Evolutionary conservation across 2,888 invertebrate species (phyloP), one percentile per base, ranked within the genome.

Genomic region (Drosophila neotestacea): DNA sequence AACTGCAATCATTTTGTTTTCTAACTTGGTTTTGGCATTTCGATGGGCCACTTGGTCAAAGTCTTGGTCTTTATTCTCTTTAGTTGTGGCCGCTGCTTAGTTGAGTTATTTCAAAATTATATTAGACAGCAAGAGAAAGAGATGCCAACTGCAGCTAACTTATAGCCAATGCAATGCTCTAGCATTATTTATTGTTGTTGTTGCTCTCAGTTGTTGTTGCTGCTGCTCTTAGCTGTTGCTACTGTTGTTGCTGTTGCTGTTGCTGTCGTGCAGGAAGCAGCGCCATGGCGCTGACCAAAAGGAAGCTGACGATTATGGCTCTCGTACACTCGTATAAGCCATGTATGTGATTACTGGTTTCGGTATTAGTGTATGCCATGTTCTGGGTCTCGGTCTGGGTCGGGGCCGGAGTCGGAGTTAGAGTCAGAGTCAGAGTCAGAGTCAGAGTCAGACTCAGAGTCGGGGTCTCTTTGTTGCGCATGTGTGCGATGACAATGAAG

Each of bases 71-170:
- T 44, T 41, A 69, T 52, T 39, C 46, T 34, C 46, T 13, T 27
- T 42, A 39, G 44, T 36, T 36, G 22, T 10, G 28, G 13, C 48
- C 36, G 38, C 10, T 62, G 56, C 73, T 81, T 80, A 85, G 84
- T 85, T 85, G 88, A 85, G 84, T 85, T 88, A 84, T 84, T 86
- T 78, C 84, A 83, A 74, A 80, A 85, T 85, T 83, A 86, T 85
- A 80, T 85, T 83, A 80, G 88, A 88, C 84, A 76, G 78, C 73
- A 60, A 50, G 39, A 51, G 41, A 38, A 11, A 39, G 32, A 65
- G 51, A 54, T 62, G 65, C 61, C 78, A 63, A 77, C 74, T 74
- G 82, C 66, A 66, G 46, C 72, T 48, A 66, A 42, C 72, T 51
- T 51, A 50, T 38, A 50, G 32, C 41, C 47, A 42, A 42, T 61